A percentile compares a stretch with the other conserved stretches of the same genome.
phyloP scores from a whole-genome alignment of 2,113 vertebrate genomes.

The Lagopus muta region DNA sequence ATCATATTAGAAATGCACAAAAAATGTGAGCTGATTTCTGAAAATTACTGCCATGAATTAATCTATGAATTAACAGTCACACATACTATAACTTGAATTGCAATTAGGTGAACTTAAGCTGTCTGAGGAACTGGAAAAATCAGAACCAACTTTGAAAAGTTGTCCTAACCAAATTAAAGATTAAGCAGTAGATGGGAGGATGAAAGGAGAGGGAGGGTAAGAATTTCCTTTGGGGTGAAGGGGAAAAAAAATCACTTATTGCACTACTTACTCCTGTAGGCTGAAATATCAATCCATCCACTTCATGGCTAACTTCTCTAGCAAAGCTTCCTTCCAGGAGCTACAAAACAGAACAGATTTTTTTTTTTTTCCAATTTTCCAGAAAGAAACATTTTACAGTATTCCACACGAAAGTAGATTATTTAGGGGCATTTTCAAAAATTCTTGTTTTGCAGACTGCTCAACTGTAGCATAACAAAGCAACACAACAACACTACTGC shows the following conservation, averaged over 20 bases:
- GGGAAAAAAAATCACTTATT: neutral
- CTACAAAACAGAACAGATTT: conserved; percentile 77
- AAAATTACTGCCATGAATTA: neutral
- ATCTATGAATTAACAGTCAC: neutral
- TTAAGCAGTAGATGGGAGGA: neutral
- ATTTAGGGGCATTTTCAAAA: neutral
- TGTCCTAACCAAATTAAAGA: neutral
- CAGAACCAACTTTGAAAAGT: neutral
- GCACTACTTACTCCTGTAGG: conserved; percentile 90
- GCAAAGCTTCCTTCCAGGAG: conserved; percentile 97
- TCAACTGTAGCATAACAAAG: neutral
- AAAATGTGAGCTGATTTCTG: neutral
- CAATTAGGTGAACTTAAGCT: neutral
- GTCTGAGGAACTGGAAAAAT: neutral
- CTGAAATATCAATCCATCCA: conserved; percentile 98
- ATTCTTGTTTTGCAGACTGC: neutral
- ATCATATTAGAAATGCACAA: rapidly evolving
- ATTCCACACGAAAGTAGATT: neutral
- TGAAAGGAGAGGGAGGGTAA: neutral
- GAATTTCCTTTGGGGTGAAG: neutral
- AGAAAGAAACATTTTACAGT: neutral
- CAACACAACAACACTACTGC: neutral
- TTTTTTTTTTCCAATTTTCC: conserved; percentile 13
- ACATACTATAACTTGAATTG: neutral
- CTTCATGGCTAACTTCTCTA: conserved; percentile 97